Base-by-base conservation (phyloP, 2,888 invertebrate genomes). In the Agrilus biguttatus region DNA sequence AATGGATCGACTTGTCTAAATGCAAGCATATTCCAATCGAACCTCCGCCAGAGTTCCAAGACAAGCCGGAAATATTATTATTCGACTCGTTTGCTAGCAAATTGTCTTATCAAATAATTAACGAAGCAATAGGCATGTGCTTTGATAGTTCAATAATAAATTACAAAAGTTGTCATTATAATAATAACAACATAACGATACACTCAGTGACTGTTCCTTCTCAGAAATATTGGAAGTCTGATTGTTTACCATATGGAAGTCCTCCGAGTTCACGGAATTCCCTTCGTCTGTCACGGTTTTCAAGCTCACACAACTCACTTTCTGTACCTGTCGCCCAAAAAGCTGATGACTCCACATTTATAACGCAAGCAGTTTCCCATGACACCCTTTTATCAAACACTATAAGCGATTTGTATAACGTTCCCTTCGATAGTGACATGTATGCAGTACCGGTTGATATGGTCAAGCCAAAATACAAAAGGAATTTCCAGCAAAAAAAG, bases 321-420 rank as follows among this genome's bases (percentile, higher is more conserved):
- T 78, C 82, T 49, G 70, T 75, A 36, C 72, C 74, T 13, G 75
- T 77, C 14, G 76, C 80, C 46, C 81, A 83, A 55, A 83, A 80
- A 65, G 79, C 75, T 2, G 87, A 87, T 57, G 88, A 88, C 61
- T 87, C 87, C 14, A 85, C 79, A 58, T 88, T 88, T 60, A 88
- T 88, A 51, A 88, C 87, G 1, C 87, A 87, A 59, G 88, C 88
- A 32, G 87, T 88, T 71, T 88, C 87, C 1, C 88, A 88, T 58
- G 88, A 88, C 58, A 82, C 85, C 2, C 69, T 88, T 33, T 70
- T 74, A 8, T 77, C 80, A n/a, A 77, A 80, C 48, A 83, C 84
- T 58, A 86, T 86, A 46, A 78, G 79, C 33, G 87, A 87, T 62
- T 79, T 88, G 73, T 88, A 88, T 62, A 88, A 86, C 67, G 88